Evolutionary conservation across 2,888 invertebrate species (phyloP).

Genomic region (Acleris laterana): DNA sequence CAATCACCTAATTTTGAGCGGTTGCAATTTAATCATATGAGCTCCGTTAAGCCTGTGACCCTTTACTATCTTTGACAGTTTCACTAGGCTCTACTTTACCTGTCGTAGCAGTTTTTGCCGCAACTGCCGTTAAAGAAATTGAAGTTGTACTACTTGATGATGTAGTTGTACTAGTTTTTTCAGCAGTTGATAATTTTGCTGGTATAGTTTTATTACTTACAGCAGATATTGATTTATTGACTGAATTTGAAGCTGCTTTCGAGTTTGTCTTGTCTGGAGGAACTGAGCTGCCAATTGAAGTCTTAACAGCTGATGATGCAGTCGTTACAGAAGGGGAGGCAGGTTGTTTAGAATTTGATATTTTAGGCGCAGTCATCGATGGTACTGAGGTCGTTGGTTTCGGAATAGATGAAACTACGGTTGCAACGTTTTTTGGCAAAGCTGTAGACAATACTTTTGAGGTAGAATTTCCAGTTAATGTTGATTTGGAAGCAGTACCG

Average conservation of each 20-base stretch:
- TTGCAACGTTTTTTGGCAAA: constrained; percentile 20
- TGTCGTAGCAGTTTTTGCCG: constrained; percentile 34
- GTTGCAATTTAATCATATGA: not conserved
- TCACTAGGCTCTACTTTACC: constrained; percentile 48
- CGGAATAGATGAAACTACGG: constrained; percentile 28
- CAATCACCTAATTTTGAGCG: constrained; percentile 20
- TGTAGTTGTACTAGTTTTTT: constrained; percentile 33
- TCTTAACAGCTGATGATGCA: constrained; percentile 6
- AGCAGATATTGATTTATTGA: constrained; percentile 13
- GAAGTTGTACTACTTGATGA: constrained; percentile 18
- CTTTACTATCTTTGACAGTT: constrained; percentile 47
- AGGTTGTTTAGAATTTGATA: constrained; percentile 7
- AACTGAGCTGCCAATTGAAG: constrained; percentile 6
- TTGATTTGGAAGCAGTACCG: not conserved
- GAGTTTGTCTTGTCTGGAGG: not conserved
- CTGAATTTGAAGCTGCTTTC: constrained; percentile 3
- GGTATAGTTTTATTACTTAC: constrained; percentile 1
- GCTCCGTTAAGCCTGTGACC: constrained; percentile 28
- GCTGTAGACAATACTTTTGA: not conserved
- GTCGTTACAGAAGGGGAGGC: constrained; percentile 12
- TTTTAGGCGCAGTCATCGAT: not conserved
- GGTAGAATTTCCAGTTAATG: not conserved
- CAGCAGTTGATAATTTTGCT: constrained; percentile 34
- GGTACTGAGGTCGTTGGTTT: constrained; percentile 10
- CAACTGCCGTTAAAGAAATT: constrained; percentile 37